Evolutionary conservation across 2,113 vertebrate species (phyloP).

Genomic region (Cairina moschata): DNA sequence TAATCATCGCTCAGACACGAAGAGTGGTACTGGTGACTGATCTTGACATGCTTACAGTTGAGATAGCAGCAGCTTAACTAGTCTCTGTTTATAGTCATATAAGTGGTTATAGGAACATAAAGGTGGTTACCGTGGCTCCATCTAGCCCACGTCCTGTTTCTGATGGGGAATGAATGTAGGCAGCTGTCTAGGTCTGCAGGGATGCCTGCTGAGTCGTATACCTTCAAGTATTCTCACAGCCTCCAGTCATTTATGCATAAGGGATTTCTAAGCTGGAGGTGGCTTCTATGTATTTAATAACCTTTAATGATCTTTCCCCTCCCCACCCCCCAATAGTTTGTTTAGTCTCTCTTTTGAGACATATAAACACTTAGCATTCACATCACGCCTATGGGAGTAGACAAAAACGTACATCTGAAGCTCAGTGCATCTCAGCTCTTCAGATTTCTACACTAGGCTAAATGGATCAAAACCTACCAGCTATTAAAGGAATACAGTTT

Average conservation of each 20-base stretch:
- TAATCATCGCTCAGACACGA: background rate
- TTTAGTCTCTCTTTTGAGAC: constrained; percentile 5
- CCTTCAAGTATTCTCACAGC: background rate
- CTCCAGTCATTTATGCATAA: background rate
- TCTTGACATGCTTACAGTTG: background rate
- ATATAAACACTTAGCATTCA: background rate
- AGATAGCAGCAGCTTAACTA: background rate
- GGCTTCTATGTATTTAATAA: background rate
- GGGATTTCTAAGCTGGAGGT: background rate
- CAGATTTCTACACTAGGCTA: background rate
- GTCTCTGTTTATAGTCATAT: background rate
- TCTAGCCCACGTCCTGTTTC: background rate
- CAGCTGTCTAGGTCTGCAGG: background rate
- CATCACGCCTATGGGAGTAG: background rate
- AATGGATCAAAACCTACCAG: background rate
- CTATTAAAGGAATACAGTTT: background rate
- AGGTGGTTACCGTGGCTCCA: accelerated
- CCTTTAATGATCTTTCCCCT: background rate
- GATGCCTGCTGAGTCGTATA: accelerated
- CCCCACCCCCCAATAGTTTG: background rate
- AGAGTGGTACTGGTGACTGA: background rate
- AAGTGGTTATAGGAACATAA: background rate
- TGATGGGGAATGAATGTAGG: background rate
- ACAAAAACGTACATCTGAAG: background rate
- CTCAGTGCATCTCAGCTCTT: background rate